Evolutionary conservation across 2,113 vertebrate genomes (phyloP).

Genomic region (Scolopax mira): DNA sequence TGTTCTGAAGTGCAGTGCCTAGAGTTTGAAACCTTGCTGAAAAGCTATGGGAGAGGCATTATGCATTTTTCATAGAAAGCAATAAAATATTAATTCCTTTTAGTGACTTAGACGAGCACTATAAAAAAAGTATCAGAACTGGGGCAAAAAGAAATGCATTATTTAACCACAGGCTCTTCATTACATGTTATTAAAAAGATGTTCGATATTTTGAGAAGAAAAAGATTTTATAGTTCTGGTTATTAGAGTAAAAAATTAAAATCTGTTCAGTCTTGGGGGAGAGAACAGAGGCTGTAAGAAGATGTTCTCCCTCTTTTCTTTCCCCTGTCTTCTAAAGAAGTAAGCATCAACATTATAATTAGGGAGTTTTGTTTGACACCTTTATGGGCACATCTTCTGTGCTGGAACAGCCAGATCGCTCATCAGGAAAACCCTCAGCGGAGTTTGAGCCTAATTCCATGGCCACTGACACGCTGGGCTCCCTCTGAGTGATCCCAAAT

Average conservation of each 20-base stretch:
- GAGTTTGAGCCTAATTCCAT: background rate
- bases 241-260: conserved; percentile 18
- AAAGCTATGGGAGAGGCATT: conserved; percentile 8
- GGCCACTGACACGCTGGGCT: background rate
- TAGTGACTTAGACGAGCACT: conserved; percentile 40
- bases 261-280: background rate
- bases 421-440: background rate
- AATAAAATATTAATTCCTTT: conserved; percentile 67
- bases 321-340: background rate
- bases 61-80: conserved; percentile 66
- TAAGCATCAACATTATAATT: background rate
- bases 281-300: background rate
- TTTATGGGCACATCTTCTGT: background rate
- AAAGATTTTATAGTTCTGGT: conserved; percentile 5
- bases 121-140: conserved; percentile 11
- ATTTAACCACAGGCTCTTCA: conserved; percentile 54
- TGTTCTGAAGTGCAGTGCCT: background rate
- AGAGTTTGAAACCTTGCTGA: background rate
- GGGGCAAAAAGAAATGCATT: conserved; percentile 28
- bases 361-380: background rate
- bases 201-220: conserved; percentile 2
- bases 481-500: background rate
- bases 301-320: background rate
- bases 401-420: background rate
- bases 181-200: conserved; percentile 36